Evolutionary conservation across 1,140 invertebrate species (phyloP).

Genomic region (Cataglyphis hispanica): DNA sequence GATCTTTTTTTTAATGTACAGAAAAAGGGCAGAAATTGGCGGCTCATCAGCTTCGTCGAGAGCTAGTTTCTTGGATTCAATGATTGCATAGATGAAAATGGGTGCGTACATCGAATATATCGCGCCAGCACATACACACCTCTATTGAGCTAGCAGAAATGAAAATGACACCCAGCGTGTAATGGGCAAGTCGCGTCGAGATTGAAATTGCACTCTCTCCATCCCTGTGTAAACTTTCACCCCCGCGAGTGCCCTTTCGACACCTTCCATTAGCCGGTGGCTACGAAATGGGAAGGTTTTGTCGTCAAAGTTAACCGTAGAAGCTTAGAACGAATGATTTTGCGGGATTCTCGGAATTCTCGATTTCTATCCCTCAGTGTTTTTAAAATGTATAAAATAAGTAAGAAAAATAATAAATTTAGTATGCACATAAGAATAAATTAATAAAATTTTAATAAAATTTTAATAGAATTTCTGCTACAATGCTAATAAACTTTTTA

Average conservation of each 20-base stretch:
- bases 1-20: neutral
- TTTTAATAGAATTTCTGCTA: too few relatives aligned
- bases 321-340: conserved; percentile 39
- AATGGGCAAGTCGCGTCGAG: conserved; percentile 63
- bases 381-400: neutral
- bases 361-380: neutral
- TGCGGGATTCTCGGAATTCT: conserved; percentile 9
- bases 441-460: too few relatives aligned
- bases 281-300: conserved; percentile 71
- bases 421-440: neutral
- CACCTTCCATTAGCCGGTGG: conserved; percentile 79
- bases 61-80: neutral
- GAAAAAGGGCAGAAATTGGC: neutral
- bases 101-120: conserved; percentile 38
- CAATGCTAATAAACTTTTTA: too few relatives aligned
- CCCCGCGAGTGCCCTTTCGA: conserved; percentile 72
- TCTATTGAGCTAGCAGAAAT: conserved; percentile 64
- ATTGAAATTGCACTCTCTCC: conserved; percentile 67
- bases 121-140: conserved; percentile 37
- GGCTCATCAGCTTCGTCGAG: conserved; percentile 11
- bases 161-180: conserved; percentile 73
- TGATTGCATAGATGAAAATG: conserved; percentile 46
- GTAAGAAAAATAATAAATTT: neutral
- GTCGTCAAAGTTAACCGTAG: conserved; percentile 66
- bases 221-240: conserved; percentile 72